Percentiles rank a stretch among this genome's conserved stretches.
phyloP scores from a whole-genome alignment of 2,888 invertebrate species.

The Chirona hameri region DNA sequence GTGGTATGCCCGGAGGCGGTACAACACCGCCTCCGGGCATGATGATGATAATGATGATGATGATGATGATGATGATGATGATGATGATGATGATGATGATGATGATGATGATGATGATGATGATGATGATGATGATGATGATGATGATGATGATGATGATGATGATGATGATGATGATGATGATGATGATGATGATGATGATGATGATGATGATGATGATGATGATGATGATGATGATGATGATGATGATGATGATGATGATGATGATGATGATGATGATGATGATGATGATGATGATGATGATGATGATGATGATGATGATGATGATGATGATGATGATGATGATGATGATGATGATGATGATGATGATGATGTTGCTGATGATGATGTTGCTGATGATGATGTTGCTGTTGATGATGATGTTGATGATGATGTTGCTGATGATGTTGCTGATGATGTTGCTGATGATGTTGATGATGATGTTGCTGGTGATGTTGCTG shows the following conservation, averaged over 20 bases:
- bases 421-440: too few species aligned
- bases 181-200: neutral
- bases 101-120: neutral
- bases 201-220: neutral
- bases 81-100: neutral
- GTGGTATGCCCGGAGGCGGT: too few species aligned
- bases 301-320: constrained; percentile 22
- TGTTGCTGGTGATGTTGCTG: too few species aligned
- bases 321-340: constrained; percentile 22
- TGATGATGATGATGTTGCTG: too few species aligned
- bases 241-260: constrained; percentile 22
- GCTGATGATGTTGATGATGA: too few species aligned
- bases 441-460: too few species aligned
- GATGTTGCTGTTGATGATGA: too few species aligned
- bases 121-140: neutral
- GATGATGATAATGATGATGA: neutral
- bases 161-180: neutral
- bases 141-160: neutral
- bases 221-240: constrained; percentile 22
- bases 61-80: neutral
- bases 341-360: constrained; percentile 22
- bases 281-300: constrained; percentile 22
- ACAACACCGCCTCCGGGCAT: neutral
- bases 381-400: too few species aligned
- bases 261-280: constrained; percentile 22